Conservation (phyloP, 2,797 vertebrate genomes). For the Thamnophis elegans region DNA sequence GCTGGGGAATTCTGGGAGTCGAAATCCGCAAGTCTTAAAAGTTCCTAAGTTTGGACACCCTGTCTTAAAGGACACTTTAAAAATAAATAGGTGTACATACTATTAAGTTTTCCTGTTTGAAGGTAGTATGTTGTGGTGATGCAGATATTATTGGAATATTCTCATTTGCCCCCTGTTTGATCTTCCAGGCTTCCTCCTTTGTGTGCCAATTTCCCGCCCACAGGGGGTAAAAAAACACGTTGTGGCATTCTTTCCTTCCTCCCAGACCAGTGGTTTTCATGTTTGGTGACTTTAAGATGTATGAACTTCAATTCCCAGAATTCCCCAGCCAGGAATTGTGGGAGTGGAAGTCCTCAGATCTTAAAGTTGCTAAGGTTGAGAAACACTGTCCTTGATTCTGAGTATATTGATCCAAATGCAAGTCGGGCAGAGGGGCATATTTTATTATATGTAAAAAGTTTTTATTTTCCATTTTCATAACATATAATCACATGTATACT, state of each 20-base stretch:
- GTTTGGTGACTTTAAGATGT: not conserved
- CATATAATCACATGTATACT: no score
- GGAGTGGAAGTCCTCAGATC: not conserved
- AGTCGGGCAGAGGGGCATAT: not conserved
- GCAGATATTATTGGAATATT: not conserved
- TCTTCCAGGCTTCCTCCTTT: not conserved
- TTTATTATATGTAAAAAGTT: no score
- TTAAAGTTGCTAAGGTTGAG: not conserved
- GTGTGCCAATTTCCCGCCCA: not conserved
- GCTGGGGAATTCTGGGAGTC: no score
- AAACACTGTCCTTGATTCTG: not conserved
- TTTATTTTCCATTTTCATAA: no score
- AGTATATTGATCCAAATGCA: not conserved
- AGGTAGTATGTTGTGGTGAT: not conserved
- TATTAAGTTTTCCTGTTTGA: not conserved
- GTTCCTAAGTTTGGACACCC: no score
- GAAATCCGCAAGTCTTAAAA: no score
- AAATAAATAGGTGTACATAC: not conserved
- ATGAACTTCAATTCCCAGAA: not conserved
- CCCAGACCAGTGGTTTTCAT: not conserved
- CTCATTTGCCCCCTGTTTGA: not conserved
- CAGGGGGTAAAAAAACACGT: not conserved
- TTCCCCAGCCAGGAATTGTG: not conserved
- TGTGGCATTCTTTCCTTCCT: not conserved
- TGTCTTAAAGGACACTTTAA: not conserved